phyloP scores from a whole-genome alignment of 2,113 vertebrate species.

The Trematocara stigmaticum region DNA sequence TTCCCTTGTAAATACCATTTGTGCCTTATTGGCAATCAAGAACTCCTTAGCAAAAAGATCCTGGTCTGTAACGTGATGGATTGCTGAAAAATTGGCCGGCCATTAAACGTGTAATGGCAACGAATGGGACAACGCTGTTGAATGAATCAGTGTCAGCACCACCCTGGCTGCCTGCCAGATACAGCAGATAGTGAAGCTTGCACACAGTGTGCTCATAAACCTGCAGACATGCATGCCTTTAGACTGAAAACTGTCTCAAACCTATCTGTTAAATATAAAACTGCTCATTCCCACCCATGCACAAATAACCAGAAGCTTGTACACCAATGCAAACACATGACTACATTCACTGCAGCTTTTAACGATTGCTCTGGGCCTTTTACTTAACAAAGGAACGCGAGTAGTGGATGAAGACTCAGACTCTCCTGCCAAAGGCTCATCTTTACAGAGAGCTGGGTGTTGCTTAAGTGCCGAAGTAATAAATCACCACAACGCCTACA shows the following conservation, averaged over 20 bases:
- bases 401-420: background rate
- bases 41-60: background rate
- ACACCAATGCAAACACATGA: background rate
- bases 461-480: background rate
- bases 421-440: background rate
- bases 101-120: background rate
- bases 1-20: background rate
- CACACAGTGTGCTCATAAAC: background rate
- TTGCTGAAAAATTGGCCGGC: background rate
- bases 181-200: background rate
- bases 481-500: background rate
- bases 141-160: constrained; percentile 19
- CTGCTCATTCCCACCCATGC: background rate
- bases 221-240: background rate
- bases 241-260: background rate
- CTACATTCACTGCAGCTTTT: background rate
- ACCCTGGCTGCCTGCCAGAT: background rate
- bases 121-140: background rate
- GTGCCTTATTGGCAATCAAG: background rate
- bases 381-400: background rate
- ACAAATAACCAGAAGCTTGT: background rate
- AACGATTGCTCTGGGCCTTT: background rate
- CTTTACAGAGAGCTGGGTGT: background rate
- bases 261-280: background rate
- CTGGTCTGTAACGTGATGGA: background rate